phyloP scores from a whole-genome alignment of 2,888 invertebrate genomes.

The Oxyscelio sp. region DNA sequence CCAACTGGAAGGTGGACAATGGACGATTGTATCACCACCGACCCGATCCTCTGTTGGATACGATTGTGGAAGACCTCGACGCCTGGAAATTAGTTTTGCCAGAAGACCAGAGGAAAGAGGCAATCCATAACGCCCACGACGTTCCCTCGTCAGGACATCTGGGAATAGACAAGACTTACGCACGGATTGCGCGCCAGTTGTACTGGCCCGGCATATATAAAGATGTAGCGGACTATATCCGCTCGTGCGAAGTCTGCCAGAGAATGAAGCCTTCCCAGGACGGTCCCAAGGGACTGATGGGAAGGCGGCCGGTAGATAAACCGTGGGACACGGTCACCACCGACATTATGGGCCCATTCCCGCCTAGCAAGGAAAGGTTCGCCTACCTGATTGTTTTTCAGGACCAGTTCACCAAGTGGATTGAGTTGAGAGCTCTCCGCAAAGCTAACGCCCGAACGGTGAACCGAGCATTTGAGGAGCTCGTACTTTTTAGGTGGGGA shows the following conservation, averaged over 20 bases:
- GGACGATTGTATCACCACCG: background rate
- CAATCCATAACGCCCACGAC: background rate
- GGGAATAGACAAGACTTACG: constrained; percentile 18
- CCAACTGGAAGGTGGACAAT: constrained; percentile 6
- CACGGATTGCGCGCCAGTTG: background rate
- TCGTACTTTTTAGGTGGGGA: background rate
- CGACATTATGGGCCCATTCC: constrained; percentile 1
- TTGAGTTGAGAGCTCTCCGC: background rate
- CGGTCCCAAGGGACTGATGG: background rate
- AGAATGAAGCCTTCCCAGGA: background rate
- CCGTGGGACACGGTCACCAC: background rate
- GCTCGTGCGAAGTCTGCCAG: background rate
- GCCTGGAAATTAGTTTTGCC: constrained; percentile 5
- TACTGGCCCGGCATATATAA: constrained; percentile 9
- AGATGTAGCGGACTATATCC: background rate
- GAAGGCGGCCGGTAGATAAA: background rate
- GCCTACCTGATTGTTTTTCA: background rate
- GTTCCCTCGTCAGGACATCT: background rate
- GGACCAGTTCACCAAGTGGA: too few species aligned
- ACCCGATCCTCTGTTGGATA: constrained; percentile 1
- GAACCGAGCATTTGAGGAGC: too few species aligned
- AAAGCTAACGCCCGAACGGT: background rate
- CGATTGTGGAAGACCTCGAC: background rate
- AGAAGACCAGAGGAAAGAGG: background rate
- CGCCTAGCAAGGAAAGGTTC: background rate